Evolutionary conservation across 2,113 vertebrate species (phyloP).

Genomic region (Chamaetylas fuelleborni): DNA sequence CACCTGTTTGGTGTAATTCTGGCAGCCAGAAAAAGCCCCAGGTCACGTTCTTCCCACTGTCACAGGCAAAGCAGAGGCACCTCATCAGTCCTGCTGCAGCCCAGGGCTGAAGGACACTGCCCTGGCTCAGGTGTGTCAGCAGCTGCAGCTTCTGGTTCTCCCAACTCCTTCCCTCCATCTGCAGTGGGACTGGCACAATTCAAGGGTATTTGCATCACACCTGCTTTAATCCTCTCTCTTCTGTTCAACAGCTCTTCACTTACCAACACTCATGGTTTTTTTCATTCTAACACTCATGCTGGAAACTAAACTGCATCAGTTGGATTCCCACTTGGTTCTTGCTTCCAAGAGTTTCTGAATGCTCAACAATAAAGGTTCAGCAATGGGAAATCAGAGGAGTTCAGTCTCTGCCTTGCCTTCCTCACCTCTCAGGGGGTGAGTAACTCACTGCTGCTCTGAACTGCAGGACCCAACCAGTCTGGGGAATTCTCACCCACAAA

Average conservation of each 20-base stretch:
- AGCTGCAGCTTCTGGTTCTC: background rate
- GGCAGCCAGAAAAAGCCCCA: fast-evolving
- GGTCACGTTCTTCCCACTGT: background rate
- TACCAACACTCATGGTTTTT: background rate
- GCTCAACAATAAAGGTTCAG: background rate
- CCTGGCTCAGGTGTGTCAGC: background rate
- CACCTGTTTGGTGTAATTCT: background rate
- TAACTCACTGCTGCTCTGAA: fast-evolving
- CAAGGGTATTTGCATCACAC: background rate
- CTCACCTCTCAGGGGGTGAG: background rate
- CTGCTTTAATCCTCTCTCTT: background rate
- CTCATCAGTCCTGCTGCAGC: background rate
- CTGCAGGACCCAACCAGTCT: background rate
- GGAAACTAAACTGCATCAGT: background rate
- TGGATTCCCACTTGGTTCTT: background rate
- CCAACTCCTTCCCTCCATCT: background rate
- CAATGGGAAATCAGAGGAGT: background rate
- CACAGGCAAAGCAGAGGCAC: background rate
- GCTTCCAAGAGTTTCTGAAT: background rate
- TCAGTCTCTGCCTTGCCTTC: background rate
- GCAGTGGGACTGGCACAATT: background rate
- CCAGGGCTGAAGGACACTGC: background rate
- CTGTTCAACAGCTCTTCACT: background rate
- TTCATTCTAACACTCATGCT: background rate
- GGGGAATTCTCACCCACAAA: background rate